Evolutionary conservation across 2,113 vertebrate species (phyloP).

Genomic region (Perca schrenkii): DNA sequence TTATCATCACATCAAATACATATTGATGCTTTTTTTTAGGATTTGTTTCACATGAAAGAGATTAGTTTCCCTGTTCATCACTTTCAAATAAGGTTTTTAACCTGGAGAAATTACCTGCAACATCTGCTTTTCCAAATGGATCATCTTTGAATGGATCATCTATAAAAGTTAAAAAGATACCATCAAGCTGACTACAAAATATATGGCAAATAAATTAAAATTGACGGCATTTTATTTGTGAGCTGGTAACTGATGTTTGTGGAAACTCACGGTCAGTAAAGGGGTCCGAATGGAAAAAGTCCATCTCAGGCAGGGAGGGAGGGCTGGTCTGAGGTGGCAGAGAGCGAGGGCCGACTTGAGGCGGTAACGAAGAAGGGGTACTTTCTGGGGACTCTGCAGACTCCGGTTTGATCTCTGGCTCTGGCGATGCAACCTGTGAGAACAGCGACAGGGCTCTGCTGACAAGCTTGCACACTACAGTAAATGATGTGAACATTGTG

Average conservation of each 20-base stretch:
- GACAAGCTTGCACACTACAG: background rate
- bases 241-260: background rate
- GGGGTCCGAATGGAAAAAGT: constrained; percentile 96
- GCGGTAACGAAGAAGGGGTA: constrained; percentile 77
- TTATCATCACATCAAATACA: background rate
- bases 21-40: background rate
- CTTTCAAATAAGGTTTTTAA: background rate
- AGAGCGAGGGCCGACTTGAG: constrained; percentile 72
- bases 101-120: constrained; percentile 82
- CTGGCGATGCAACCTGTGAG: constrained; percentile 88
- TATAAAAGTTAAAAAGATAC: constrained; percentile 68
- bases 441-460: background rate
- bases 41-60: background rate
- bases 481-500: background rate
- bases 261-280: constrained; percentile 93
- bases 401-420: constrained; percentile 84
- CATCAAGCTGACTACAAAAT: background rate
- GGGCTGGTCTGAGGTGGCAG: constrained; percentile 75
- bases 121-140: constrained; percentile 92
- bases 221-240: background rate
- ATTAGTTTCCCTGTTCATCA: background rate
- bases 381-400: constrained; percentile 71
- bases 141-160: constrained; percentile 98
- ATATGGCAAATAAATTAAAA: too few species aligned
- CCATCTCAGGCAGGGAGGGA: constrained; percentile 86